Conservation (phyloP, 2,888 invertebrate genomes). For the Nezara viridula region DNA sequence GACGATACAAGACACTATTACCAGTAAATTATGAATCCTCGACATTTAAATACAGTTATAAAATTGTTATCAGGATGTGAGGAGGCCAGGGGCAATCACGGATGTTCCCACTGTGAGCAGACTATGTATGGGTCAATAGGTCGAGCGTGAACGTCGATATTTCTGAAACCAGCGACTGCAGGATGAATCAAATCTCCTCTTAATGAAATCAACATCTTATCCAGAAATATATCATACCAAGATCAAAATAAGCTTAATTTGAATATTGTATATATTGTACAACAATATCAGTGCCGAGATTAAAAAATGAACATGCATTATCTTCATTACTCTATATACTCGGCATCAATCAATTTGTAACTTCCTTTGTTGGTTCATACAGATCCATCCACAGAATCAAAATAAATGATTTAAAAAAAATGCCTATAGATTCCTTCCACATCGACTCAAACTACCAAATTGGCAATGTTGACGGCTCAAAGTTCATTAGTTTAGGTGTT, state of each 20-base stretch:
- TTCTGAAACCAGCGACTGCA: neutral
- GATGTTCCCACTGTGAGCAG: neutral
- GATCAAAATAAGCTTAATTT: neutral
- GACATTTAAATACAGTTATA: neutral
- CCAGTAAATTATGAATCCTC: neutral
- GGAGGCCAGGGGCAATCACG: conserved; percentile 12
- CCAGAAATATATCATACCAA: neutral
- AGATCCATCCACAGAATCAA: too few species aligned
- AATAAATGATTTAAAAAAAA: too few species aligned
- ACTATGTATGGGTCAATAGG: conserved; percentile 47
- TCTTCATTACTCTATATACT: too few species aligned
- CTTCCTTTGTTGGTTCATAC: too few species aligned
- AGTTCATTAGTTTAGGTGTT: too few species aligned
- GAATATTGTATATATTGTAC: neutral
- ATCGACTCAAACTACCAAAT: too few species aligned
- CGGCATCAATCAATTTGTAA: too few species aligned
- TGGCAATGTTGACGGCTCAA: too few species aligned
- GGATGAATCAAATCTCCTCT: neutral
- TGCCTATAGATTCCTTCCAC: too few species aligned
- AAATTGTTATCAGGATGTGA: neutral
- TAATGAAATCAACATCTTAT: neutral
- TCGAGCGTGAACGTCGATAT: neutral
- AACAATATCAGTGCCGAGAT: too few species aligned
- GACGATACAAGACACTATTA: neutral
- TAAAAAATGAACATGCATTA: too few species aligned